A percentile compares a stretch with the other conserved stretches of the same genome.
Conservation (phyloP, 1,140 invertebrate genomes). For the Plutomurus gul region DNA sequence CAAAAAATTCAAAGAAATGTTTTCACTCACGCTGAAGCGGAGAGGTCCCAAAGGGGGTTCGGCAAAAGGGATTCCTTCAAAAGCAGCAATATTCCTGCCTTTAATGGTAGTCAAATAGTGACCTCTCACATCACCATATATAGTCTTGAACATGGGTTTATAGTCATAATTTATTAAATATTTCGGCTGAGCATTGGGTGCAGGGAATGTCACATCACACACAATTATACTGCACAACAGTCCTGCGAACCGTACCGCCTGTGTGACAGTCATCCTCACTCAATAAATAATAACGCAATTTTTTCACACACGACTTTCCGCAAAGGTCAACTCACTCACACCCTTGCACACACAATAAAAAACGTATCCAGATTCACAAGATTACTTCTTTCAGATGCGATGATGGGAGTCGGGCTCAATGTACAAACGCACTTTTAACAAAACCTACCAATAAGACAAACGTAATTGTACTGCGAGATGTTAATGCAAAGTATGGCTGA, state of each 20-base stretch:
- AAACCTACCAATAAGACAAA: too few species aligned
- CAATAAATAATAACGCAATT: slow-evolving; percentile 6
- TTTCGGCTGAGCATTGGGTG: slow-evolving; percentile 22
- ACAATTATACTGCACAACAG: slow-evolving; percentile 34
- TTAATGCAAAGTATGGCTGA: neutral
- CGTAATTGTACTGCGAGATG: neutral
- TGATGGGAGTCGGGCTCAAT: too few species aligned
- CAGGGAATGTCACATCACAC: slow-evolving; percentile 36
- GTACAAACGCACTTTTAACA: too few species aligned
- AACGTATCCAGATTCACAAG: too few species aligned
- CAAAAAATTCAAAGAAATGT: too few species aligned
- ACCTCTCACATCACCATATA: slow-evolving; percentile 31
- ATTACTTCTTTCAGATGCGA: too few species aligned
- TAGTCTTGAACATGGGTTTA: slow-evolving; percentile 25
- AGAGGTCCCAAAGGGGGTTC: slow-evolving; percentile 31
- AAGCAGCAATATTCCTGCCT: slow-evolving; percentile 35
- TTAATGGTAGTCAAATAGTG: slow-evolving; percentile 37
- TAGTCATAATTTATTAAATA: slow-evolving; percentile 33
- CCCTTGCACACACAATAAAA: too few species aligned
- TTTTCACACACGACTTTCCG: too few species aligned
- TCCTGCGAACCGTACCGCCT: slow-evolving; percentile 14
- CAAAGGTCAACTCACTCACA: too few species aligned
- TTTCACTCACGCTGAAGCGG: slow-evolving; percentile 38
- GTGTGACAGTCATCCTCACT: slow-evolving; percentile 25
- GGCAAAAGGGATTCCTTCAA: slow-evolving; percentile 40